phyloP scores from a whole-genome alignment of 2,113 vertebrate genomes.

The Pardalotus punctatus region DNA sequence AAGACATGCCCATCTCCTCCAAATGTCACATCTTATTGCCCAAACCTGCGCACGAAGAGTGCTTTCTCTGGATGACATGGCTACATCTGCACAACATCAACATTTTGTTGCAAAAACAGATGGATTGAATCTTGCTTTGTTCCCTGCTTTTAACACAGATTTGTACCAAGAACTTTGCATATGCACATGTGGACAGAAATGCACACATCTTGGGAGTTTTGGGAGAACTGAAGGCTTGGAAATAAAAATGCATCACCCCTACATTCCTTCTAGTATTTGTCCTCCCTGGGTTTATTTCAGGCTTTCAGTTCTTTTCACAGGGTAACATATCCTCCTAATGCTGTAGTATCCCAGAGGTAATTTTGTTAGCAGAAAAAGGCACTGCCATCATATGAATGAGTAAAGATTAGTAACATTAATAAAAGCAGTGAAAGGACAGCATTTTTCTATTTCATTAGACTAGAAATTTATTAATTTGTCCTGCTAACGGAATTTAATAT shows the following conservation, averaged over 20 bases:
- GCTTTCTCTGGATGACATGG: neutral
- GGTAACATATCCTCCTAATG: neutral
- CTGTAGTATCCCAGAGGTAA: neutral
- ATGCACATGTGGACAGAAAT: rapidly evolving
- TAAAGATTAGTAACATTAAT: neutral
- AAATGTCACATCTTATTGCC: neutral
- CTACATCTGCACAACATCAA: neutral
- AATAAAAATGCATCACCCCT: neutral
- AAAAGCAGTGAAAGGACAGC: neutral
- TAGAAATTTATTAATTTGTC: neutral
- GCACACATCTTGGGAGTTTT: neutral
- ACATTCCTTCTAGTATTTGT: neutral
- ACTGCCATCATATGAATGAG: neutral
- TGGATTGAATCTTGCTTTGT: neutral
- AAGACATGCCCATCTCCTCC: neutral
- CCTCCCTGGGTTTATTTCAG: neutral
- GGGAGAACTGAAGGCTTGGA: neutral
- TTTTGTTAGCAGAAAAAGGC: neutral
- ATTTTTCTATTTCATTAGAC: neutral
- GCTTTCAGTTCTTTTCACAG: neutral
- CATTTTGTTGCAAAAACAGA: neutral
- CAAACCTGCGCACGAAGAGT: rapidly evolving
- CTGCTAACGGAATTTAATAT: neutral
- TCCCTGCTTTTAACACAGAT: neutral
- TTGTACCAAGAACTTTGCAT: neutral